Percentiles rank a stretch among this genome's conserved stretches.
phyloP scores from a whole-genome alignment of 1,140 invertebrate species.

The Thalassaphorura encarpata region DNA sequence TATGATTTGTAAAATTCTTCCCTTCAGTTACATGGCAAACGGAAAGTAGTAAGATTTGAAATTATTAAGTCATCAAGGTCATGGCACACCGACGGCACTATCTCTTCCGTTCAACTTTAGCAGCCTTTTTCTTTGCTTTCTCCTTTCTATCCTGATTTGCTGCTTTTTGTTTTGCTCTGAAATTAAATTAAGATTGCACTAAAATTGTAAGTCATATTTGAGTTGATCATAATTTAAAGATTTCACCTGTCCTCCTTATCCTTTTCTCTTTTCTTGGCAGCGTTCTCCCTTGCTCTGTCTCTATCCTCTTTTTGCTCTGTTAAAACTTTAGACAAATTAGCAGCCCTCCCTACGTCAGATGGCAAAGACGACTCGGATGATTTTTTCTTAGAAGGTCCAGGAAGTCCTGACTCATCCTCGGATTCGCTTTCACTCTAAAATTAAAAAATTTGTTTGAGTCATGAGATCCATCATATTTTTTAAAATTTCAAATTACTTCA shows the following conservation, averaged over 20 bases:
- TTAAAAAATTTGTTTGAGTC: background rate
- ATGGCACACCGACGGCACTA: too few relatives aligned
- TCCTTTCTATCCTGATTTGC: conserved; percentile 55
- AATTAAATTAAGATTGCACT: conserved; percentile 35
- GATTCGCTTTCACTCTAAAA: conserved; percentile 23
- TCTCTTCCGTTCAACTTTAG: conserved; percentile 71
- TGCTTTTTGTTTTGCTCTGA: conserved; percentile 73
- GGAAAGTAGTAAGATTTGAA: too few relatives aligned
- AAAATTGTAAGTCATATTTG: background rate
- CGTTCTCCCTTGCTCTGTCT: conserved; percentile 63
- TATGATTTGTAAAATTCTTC: too few relatives aligned
- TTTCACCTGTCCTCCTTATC: conserved; percentile 72
- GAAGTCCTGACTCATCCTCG: conserved; percentile 35
- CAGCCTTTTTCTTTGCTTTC: conserved; percentile 75
- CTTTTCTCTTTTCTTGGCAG: conserved; percentile 73
- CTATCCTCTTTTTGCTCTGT: conserved; percentile 63
- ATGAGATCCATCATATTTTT: background rate
- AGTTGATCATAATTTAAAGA: background rate
- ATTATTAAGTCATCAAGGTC: too few relatives aligned
- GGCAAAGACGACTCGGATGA: background rate
- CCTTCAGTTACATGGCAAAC: too few relatives aligned
- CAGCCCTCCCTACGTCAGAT: conserved; percentile 55
- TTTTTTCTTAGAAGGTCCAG: background rate
- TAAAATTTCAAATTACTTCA: conserved; percentile 4
- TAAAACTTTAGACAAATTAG: conserved; percentile 60